Evolutionary conservation across 1,140 invertebrate genomes (phyloP), one percentile per base, ranked within the genome.

Genomic region (Hypsibius dujardini): DNA sequence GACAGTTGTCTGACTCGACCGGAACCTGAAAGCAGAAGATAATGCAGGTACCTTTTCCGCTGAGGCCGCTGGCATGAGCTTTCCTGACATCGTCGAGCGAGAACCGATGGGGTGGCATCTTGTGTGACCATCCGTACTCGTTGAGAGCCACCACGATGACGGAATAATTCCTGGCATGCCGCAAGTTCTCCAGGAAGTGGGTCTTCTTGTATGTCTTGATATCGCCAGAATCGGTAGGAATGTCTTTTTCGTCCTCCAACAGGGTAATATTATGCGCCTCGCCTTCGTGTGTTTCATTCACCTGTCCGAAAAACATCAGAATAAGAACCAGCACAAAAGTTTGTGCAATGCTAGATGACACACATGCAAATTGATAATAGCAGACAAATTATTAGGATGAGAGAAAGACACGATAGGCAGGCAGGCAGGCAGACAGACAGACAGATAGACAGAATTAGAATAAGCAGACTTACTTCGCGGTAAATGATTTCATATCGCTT

Each of bases 61-160:
- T 28, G 28, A 28, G 28, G 28, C 28, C 28, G 28, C 28, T 28
- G 28, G 28, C 28, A 28, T 28, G 28, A 28, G 28, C 28, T 28
- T 28, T 28, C 28, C 28, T 28, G 28, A 28, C 28, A 28, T 28
- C 50, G n/a, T 56, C 50, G 7, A 12, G 50, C 50, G n/a, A 12
- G 50, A 56, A 56, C 7, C 7, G 7, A n/a, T n/a, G 50, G n/a
- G 7, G 50, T 56, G 7, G 50, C 7, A n/a, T 56, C n/a, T 56
- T n/a, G 7, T n/a, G 50, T n/a, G 50, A 56, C 50, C 50, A 56
- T 56, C 50, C 50, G 7, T 56, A n/a, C 7, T 56, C 50, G n/a
- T 56, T 56, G 50, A 12, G 50, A n/a, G 50, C 50, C 50, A 56
- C n/a, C 50, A 56, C n/a, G 50, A 56, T n/a, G 50, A 56, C 50